Conservation (phyloP, 2,797 vertebrate genomes). For the Bucorvus abyssinicus region DNA sequence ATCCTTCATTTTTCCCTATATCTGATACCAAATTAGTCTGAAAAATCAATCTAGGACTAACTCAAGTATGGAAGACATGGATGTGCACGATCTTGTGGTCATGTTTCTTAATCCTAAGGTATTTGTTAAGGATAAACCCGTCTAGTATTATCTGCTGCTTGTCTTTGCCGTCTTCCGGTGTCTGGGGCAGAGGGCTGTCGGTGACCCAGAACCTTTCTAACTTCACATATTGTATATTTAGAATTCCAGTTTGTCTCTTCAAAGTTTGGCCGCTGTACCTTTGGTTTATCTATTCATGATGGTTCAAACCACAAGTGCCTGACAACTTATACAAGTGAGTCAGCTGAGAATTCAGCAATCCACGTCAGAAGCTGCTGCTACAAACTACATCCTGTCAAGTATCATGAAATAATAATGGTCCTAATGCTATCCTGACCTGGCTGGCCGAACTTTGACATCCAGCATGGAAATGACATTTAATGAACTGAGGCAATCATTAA, state of each 20-base stretch:
- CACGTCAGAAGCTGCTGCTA: neutral
- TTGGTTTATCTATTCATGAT: neutral
- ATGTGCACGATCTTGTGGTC: neutral
- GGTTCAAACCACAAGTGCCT: neutral
- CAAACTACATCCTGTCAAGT: neutral
- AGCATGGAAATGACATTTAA: neutral
- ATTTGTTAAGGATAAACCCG: neutral
- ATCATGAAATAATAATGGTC: neutral
- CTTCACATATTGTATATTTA: neutral
- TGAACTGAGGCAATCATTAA: neutral
- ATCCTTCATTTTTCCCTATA: neutral
- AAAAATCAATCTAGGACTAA: neutral
- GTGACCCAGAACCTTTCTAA: neutral
- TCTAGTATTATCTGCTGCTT: neutral
- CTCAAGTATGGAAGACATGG: neutral
- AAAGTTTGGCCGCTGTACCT: neutral
- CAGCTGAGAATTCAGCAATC: neutral
- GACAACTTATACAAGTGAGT: neutral
- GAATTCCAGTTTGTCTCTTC: neutral
- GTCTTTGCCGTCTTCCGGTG: neutral
- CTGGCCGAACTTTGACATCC: slow-evolving; percentile 14
- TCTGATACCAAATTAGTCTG: neutral
- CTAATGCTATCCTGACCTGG: neutral
- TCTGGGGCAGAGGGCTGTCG: neutral
- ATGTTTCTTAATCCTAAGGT: neutral